These are phyloP conservation scores for Callipepla squamata DNA, from an alignment of 2,113 vertebrate species.

Conservation along the genomic window DNA sequence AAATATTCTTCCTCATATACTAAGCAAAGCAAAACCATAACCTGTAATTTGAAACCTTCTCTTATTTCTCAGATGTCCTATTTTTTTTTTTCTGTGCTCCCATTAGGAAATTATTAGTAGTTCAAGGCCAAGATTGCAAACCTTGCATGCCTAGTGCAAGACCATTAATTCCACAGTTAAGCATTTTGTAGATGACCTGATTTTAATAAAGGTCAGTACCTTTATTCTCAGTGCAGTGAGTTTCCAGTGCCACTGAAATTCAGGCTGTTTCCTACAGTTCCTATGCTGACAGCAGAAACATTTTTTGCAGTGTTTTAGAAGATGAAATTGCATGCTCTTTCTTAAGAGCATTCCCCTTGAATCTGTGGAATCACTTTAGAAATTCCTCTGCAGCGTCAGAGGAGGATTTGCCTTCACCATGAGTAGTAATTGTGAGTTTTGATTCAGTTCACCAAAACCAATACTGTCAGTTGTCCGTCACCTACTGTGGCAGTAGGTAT, in stretches of 20 bases:
- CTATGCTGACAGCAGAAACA: not conserved
- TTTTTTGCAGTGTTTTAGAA: not conserved
- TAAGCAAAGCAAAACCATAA: constrained; percentile 48
- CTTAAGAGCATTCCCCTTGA: not conserved
- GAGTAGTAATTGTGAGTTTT: not conserved
- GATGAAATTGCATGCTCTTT: not conserved
- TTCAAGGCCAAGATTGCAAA: constrained; percentile 21
- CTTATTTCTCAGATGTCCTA: not conserved
- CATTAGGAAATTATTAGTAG: constrained; percentile 33
- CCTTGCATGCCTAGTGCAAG: constrained; percentile 1
- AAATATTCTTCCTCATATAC: not conserved
- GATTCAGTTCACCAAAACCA: not conserved
- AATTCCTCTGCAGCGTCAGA: not conserved
- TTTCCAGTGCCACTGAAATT: not conserved
- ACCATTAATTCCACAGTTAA: constrained; percentile 34
- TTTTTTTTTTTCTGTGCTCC: not conserved
- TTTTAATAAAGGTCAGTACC: constrained; percentile 35
- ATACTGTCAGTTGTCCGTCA: not conserved
- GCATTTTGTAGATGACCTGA: constrained; percentile 22
- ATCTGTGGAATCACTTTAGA: not conserved
- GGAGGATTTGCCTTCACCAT: not conserved
- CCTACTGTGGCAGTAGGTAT: not conserved
- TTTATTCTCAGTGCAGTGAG: not conserved
- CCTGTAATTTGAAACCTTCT: constrained; percentile 43
- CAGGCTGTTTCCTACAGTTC: not conserved